These are phyloP conservation scores for Drosophila sp. DNA, from an alignment of 1,140 invertebrate genomes.

Conservation along the genomic window DNA sequence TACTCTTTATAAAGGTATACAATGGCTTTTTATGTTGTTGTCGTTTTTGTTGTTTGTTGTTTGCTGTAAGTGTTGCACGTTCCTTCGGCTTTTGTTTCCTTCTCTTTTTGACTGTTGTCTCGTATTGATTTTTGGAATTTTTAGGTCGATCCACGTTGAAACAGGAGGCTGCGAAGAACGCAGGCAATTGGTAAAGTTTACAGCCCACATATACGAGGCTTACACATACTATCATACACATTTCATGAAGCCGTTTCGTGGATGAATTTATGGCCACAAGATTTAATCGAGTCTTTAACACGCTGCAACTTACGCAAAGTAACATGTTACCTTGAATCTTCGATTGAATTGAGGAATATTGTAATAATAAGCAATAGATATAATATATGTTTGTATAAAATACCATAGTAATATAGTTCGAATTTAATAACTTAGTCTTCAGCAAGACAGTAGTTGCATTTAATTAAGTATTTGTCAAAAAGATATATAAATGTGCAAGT, in stretches of 20 bases:
- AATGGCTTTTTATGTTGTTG: slow-evolving; percentile 1
- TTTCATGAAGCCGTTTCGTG: slow-evolving; percentile 61
- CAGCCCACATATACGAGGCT: slow-evolving; percentile 6
- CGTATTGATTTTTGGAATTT: slow-evolving; percentile 75
- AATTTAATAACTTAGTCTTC: neutral
- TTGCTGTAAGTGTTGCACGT: slow-evolving; percentile 50
- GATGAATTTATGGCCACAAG: slow-evolving; percentile 61
- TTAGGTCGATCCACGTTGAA: slow-evolving; percentile 61
- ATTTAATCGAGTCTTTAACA: slow-evolving; percentile 31
- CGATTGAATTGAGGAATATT: too few relatives aligned
- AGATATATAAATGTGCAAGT: neutral
- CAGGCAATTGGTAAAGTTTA: slow-evolving; percentile 24
- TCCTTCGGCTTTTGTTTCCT: slow-evolving; percentile 2
- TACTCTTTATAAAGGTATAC: slow-evolving; percentile 47
- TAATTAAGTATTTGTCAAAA: slow-evolving; percentile 4
- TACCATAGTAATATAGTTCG: neutral
- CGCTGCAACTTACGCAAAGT: neutral
- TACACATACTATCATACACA: slow-evolving; percentile 39
- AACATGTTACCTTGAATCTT: too few relatives aligned
- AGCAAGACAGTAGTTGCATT: neutral
- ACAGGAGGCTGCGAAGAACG: slow-evolving; percentile 17
- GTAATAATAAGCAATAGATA: too few relatives aligned
- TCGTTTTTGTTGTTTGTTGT: neutral
- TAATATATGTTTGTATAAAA: too few relatives aligned
- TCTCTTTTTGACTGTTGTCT: slow-evolving; percentile 41